Percentiles rank a stretch among this genome's conserved stretches.
Conservation (phyloP, 1,140 invertebrate genomes). For the Drosophila watanabei region DNA sequence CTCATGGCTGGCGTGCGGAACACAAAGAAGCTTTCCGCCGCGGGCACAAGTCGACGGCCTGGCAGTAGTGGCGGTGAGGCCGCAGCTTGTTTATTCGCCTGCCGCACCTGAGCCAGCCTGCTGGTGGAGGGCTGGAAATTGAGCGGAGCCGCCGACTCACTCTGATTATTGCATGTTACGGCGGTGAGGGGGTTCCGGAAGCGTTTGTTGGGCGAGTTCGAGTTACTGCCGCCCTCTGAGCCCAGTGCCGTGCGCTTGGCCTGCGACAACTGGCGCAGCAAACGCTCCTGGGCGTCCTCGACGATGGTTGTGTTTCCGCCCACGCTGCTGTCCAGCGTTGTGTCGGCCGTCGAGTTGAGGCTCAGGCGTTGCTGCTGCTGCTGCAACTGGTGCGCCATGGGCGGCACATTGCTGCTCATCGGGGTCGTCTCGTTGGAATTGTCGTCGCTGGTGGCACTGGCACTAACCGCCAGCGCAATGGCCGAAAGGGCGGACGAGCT, state of each 20-base stretch:
- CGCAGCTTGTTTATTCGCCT: constrained; percentile 37
- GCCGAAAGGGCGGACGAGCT: constrained; percentile 77
- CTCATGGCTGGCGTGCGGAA: constrained; percentile 66
- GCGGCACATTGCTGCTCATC: constrained; percentile 51
- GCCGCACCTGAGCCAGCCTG: constrained; percentile 57
- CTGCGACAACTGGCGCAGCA: constrained; percentile 45
- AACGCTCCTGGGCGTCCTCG: constrained; percentile 47
- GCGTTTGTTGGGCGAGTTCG: constrained; percentile 70
- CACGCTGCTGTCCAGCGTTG: constrained; percentile 52
- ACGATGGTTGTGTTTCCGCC: constrained; percentile 40
- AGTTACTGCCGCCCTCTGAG: constrained; percentile 57
- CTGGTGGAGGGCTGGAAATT: constrained; percentile 74
- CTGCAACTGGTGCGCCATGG: constrained; percentile 69
- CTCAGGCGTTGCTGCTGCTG: constrained; percentile 47
- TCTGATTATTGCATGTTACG: constrained; percentile 51
- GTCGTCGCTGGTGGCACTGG: constrained; percentile 73
- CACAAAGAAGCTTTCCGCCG: constrained; percentile 66
- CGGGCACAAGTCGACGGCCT: constrained; percentile 16
- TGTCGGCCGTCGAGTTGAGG: constrained; percentile 48
- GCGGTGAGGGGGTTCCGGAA: constrained; percentile 71
- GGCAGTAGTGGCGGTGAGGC: not conserved
- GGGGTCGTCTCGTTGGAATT: constrained; percentile 82
- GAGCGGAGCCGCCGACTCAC: constrained; percentile 37
- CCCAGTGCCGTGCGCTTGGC: constrained; percentile 44
- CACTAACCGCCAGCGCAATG: constrained; percentile 65